Percentiles rank a stretch among this genome's conserved stretches.
These are phyloP conservation scores for Pocillopora verrucosa DNA, from an alignment of 64 coral and sea anemone genomes.

Conservation along the genomic window DNA sequence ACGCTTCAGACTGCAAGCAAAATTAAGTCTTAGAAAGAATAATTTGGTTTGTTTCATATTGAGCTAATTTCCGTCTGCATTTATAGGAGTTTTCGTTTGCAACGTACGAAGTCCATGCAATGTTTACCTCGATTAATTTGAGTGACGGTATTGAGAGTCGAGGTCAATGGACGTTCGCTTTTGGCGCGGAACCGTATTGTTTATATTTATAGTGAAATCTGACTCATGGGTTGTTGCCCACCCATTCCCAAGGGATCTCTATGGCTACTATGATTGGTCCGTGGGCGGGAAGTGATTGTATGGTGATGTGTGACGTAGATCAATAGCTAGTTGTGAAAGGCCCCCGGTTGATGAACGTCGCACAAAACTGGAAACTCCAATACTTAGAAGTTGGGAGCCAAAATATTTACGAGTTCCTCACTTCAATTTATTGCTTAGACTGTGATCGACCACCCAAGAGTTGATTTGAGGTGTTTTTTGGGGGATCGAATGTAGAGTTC, in stretches of 20 bases:
- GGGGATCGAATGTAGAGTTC: conserved; percentile 34
- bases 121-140: conserved; percentile 12
- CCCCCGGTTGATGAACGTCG: conserved; percentile 37
- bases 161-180: conserved; percentile 4
- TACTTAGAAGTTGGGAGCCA: background rate
- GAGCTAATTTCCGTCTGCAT: conserved; percentile 1
- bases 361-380: conserved; percentile 48
- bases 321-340: conserved; percentile 47
- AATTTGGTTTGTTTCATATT: background rate
- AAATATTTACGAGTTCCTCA: background rate
- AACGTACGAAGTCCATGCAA: background rate
- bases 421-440: conserved; percentile 9
- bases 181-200: conserved; percentile 49
- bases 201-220: conserved; percentile 50
- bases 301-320: conserved; percentile 40
- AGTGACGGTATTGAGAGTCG: background rate
- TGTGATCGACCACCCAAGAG: background rate
- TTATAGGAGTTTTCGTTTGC: background rate
- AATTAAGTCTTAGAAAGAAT: background rate
- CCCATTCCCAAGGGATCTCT: conserved; percentile 54
- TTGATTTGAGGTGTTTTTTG: conserved; percentile 25
- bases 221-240: conserved; percentile 37
- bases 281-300: conserved; percentile 39
- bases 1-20: conserved; percentile 1
- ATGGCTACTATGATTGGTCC: conserved; percentile 12